Base-by-base conservation (phyloP, 35 echinoderm and acorn worm genomes). In the Apostichopus parvimensis region DNA sequence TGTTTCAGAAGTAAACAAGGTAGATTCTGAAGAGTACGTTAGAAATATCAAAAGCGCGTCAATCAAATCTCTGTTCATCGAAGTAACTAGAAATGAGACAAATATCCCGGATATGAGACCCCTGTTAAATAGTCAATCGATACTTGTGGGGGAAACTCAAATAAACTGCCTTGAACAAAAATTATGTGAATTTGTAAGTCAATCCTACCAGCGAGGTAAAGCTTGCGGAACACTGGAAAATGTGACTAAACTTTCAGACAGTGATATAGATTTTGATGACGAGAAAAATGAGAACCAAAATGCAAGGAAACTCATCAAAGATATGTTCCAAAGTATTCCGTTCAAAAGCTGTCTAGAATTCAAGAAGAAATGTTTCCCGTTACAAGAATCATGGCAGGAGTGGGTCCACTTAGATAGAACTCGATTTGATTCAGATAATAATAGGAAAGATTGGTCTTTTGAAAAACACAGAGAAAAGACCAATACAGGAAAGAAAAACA, bases 391-490 rank as follows among this genome's bases (percentile, higher is more conserved):
- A 8, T 87, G 57, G 58, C 20, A 72, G 11, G 85, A 87, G 5
- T 87, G 85, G 85, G 85, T 87, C 13, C 6, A 87, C 18, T 60
- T 87, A 34, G 85, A 87, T 68, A 72, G 68, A 87, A 52, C 18
- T 13, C 20, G 55, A 1, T 62, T 87, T 61, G 20, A 53, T n/a
- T 56, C 56, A n/a, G 80, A 82, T 4, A 6, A 57, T 9, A 59
- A 24, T 53, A 87, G 68, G 5, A 26, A 87, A 53, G 79, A 82
- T 26, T 28, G 59, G 28, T 87, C 85, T 34, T 87, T 87, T 45
- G 85, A 87, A 25, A 17, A 68, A 17, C 58, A 61, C 65, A 66
- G 17, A 14, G 65, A 87, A 17, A 68, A 12, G 6, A 23, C 12
- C 8, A 45, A 7, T 2, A 15, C 9, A 10, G 65, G 59, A 66